Percentiles rank a stretch among this genome's conserved stretches.
phyloP scores from a whole-genome alignment of 2,888 invertebrate genomes.

The Germaria angustata region DNA sequence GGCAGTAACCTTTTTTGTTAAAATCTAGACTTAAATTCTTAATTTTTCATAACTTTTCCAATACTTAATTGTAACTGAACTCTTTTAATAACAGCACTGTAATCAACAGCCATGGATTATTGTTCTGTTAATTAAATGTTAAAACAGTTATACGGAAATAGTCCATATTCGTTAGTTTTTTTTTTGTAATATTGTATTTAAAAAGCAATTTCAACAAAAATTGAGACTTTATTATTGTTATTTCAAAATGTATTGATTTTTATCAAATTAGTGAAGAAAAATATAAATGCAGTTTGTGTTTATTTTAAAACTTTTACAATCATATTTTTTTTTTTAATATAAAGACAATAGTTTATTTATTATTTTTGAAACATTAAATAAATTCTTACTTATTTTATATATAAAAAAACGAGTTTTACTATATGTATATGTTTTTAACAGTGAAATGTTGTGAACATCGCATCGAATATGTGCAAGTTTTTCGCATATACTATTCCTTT shows the following conservation, averaged over 20 bases:
- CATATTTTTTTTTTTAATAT: background rate
- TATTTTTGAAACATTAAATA: background rate
- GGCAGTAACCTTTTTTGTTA: too few relatives aligned
- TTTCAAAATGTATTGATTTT: conserved; percentile 18
- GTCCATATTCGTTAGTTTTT: background rate
- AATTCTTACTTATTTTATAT: background rate
- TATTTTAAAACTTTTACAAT: conserved; percentile 5
- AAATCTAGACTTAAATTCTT: too few relatives aligned
- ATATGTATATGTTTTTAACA: too few relatives aligned
- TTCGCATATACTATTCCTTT: too few relatives aligned
- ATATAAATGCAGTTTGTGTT: conserved; percentile 56
- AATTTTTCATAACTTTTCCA: background rate
- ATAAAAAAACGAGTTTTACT: background rate
- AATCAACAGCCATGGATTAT: conserved; percentile 51
- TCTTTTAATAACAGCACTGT: background rate
- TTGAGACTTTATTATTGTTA: background rate
- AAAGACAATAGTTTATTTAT: background rate
- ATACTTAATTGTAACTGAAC: background rate
- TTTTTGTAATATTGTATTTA: background rate
- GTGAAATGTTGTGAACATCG: too few relatives aligned
- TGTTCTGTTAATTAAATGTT: background rate
- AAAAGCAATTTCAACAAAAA: background rate
- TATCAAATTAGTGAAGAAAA: background rate
- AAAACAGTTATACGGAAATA: background rate
- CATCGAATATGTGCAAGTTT: too few relatives aligned